These are phyloP conservation scores for Diaprepes abbreviatus DNA, from an alignment of 2,888 invertebrate genomes.

Conservation along the genomic window DNA sequence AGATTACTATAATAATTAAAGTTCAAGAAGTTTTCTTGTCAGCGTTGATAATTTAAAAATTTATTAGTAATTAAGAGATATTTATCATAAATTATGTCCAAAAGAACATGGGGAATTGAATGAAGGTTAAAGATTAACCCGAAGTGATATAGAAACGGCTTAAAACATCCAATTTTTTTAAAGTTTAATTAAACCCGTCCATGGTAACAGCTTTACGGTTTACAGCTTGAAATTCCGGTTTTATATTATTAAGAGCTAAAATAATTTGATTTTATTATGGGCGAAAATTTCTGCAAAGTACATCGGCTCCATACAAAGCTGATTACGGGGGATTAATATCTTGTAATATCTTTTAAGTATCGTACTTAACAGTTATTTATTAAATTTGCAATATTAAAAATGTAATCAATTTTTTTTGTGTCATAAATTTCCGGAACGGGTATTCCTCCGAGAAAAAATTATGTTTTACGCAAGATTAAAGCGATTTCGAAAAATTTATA, in stretches of 20 bases:
- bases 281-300: background rate
- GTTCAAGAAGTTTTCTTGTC: background rate
- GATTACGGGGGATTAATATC: background rate
- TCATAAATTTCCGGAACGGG: too few relatives aligned
- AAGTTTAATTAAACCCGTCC: conserved; percentile 35
- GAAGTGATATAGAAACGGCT: conserved; percentile 21
- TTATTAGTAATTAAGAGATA: conserved; percentile 38
- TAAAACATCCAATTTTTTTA: conserved; percentile 27
- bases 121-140: conserved; percentile 26
- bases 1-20: conserved; percentile 14
- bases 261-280: conserved; percentile 14
- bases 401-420: too few relatives aligned
- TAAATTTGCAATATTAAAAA: too few relatives aligned
- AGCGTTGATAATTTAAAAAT: conserved; percentile 21
- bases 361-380: too few relatives aligned
- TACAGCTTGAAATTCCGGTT: conserved; percentile 21
- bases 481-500: too few relatives aligned
- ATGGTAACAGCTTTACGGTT: conserved; percentile 20
- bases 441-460: too few relatives aligned
- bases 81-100: conserved; percentile 29
- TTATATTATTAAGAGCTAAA: conserved; percentile 13
- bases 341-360: too few relatives aligned
- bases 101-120: conserved; percentile 17
- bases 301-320: background rate
- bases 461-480: too few relatives aligned